Percentiles rank a stretch among this genome's conserved stretches.
phyloP scores from a whole-genome alignment of 2,888 invertebrate species.

The Andrena camellia region DNA sequence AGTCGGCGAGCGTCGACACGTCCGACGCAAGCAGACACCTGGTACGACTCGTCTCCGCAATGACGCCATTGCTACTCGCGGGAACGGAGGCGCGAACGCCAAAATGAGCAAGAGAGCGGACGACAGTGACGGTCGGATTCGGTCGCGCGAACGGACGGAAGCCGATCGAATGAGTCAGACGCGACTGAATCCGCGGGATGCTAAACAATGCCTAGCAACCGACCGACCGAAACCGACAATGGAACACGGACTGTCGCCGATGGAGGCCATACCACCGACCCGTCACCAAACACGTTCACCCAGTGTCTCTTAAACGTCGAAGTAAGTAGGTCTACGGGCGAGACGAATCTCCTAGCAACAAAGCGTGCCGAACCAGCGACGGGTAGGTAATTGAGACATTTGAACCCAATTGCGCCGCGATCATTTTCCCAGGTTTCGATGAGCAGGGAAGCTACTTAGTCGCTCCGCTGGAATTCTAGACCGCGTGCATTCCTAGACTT shows the following conservation, averaged over 20 bases:
- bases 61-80: conserved; percentile 52
- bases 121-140: conserved; percentile 59
- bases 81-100: conserved; percentile 38
- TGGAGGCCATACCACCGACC: conserved; percentile 71
- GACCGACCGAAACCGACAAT: conserved; percentile 78
- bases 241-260: conserved; percentile 70
- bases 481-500: conserved; percentile 27
- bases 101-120: conserved; percentile 56
- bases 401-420: not conserved
- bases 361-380: too few species aligned
- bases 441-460: not conserved
- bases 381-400: not conserved
- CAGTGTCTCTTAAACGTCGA: conserved; percentile 48
- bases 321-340: not conserved
- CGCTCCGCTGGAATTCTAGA: conserved; percentile 24
- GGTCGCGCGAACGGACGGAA: conserved; percentile 76
- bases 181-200: conserved; percentile 75
- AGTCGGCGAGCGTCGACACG: not conserved
- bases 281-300: conserved; percentile 64
- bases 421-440: not conserved
- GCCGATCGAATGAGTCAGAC: conserved; percentile 81
- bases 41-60: conserved; percentile 18
- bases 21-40: not conserved
- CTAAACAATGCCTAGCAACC: conserved; percentile 77
- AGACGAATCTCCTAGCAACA: too few species aligned